A percentile compares a stretch with the other conserved stretches of the same genome.
These are phyloP conservation scores for Drosophila rubida DNA, from an alignment of 2,888 invertebrate genomes.

Conservation along the genomic window DNA sequence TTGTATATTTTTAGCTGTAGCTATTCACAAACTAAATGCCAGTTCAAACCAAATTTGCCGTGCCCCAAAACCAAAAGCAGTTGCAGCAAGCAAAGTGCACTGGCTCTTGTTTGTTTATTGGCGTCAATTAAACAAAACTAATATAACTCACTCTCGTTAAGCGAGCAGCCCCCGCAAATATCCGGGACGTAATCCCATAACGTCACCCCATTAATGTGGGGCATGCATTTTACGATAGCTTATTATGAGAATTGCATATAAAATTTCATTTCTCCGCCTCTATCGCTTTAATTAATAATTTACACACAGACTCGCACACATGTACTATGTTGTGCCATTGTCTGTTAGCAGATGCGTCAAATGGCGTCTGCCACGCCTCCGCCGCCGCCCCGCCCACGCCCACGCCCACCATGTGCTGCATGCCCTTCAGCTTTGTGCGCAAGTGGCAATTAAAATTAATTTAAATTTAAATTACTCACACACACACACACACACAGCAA, in stretches of 20 bases:
- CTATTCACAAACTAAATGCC: background rate
- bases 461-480: constrained; percentile 69
- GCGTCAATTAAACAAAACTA: background rate
- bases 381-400: no score
- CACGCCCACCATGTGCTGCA: background rate
- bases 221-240: constrained; percentile 3
- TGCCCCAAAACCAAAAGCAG: no score
- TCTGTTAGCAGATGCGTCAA: constrained; percentile 36
- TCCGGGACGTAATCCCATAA: background rate
- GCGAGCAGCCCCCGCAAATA: background rate
- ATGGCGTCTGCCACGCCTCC: constrained; percentile 32
- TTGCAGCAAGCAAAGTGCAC: no score
- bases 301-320: constrained; percentile 9
- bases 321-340: constrained; percentile 48
- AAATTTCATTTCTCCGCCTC: constrained; percentile 3
- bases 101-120: background rate
- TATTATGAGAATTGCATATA: constrained; percentile 8
- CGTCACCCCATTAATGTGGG: constrained; percentile 3
- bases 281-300: constrained; percentile 49
- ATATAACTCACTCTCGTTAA: background rate
- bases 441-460: constrained; percentile 78
- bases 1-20: background rate
- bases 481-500: constrained; percentile 1
- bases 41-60: no score
- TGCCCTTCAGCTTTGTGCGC: constrained; percentile 31